phyloP scores from a whole-genome alignment of 2,888 invertebrate genomes.

The Frankliniella fusca region DNA sequence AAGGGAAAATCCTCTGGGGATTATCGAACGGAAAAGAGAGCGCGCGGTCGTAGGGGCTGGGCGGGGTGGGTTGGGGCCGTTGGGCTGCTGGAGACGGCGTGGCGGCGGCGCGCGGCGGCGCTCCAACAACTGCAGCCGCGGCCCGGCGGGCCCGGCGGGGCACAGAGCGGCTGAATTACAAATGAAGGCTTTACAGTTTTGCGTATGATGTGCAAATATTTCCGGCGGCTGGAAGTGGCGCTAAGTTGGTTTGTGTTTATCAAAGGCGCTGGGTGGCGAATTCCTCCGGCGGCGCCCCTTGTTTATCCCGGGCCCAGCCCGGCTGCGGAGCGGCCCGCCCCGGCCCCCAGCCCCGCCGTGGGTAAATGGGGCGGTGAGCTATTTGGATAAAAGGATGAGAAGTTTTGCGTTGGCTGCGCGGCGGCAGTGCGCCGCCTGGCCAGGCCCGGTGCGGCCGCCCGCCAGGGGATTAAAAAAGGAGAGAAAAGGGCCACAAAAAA shows the following conservation, averaged over 20 bases:
- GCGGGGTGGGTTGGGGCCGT: neutral
- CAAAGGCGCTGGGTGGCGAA: neutral
- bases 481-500: neutral
- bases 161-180: slow-evolving; percentile 1
- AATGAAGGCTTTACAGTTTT: slow-evolving; percentile 20
- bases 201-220: slow-evolving; percentile 9
- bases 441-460: neutral
- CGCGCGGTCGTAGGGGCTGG: neutral
- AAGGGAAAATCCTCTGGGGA: too few relatives aligned
- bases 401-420: neutral
- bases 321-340: too few relatives aligned
- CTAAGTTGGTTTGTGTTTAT: slow-evolving; percentile 16
- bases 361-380: slow-evolving; percentile 19
- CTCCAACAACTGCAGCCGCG: neutral
- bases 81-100: neutral
- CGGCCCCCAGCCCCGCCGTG: neutral
- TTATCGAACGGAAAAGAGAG: too few relatives aligned
- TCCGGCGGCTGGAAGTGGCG: neutral
- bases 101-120: too few relatives aligned
- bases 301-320: neutral
- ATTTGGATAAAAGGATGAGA: slow-evolving; percentile 23
- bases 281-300: neutral
- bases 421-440: neutral
- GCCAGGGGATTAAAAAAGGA: neutral
- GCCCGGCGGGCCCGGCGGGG: neutral